Percentiles rank a stretch among this genome's conserved stretches.
These are phyloP conservation scores for Gymnosoma rotundatum DNA, from an alignment of 2,888 invertebrate genomes.

Conservation along the genomic window DNA sequence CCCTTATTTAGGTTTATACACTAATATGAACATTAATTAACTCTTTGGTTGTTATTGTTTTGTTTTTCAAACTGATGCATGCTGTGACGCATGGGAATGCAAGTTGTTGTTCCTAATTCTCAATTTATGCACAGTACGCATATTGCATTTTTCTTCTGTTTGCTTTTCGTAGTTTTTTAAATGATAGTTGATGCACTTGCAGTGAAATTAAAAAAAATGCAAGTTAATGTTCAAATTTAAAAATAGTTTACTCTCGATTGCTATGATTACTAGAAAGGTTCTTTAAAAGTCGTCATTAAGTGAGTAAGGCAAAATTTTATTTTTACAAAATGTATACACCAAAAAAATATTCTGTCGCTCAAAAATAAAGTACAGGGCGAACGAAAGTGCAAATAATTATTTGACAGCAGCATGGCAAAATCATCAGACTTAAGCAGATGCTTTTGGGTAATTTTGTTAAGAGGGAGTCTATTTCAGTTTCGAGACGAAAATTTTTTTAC, in stretches of 20 bases:
- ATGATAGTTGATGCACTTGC: slow-evolving; percentile 9
- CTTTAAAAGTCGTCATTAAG: neutral
- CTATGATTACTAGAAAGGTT: neutral
- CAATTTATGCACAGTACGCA: neutral
- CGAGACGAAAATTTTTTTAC: no score
- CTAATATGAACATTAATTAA: slow-evolving; percentile 16
- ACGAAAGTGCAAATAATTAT: no score
- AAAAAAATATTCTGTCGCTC: no score
- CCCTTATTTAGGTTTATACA: neutral
- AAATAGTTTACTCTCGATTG: neutral
- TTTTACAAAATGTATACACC: no score
- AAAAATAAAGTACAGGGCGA: no score
- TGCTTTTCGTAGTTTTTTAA: neutral
- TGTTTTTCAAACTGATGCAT: neutral
- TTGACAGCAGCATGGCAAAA: no score
- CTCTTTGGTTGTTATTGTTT: slow-evolving; percentile 19
- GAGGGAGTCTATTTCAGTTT: no score
- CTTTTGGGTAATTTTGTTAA: no score
- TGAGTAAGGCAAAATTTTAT: neutral
- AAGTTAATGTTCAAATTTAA: neutral
- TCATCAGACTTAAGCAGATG: no score
- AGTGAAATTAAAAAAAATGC: neutral
- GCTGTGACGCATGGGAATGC: neutral
- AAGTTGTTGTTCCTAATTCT: neutral
- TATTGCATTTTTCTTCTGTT: no score